These are phyloP conservation scores for Epizoanthus fatuus DNA, from an alignment of 92 coral and sea anemone species.

Conservation along the genomic window DNA sequence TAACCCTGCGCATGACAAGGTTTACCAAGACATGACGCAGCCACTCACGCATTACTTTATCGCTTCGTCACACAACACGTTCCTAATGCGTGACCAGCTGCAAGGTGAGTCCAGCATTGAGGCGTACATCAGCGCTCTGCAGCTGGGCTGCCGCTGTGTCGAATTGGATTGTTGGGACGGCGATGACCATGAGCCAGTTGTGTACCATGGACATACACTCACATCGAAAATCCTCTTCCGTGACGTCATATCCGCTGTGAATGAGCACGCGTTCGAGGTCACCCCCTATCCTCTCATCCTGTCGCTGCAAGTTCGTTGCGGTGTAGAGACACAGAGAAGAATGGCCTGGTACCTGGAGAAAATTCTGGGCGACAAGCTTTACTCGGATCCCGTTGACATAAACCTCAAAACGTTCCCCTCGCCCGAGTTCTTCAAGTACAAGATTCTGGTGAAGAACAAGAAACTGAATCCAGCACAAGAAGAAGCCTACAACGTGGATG, in stretches of 20 bases:
- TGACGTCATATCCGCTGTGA: slow-evolving; percentile 67
- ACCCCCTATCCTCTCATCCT: slow-evolving; percentile 80
- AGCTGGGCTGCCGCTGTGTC: slow-evolving; percentile 82
- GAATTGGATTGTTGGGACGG: slow-evolving; percentile 91
- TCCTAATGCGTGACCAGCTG: slow-evolving; percentile 74
- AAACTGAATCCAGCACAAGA: slow-evolving; percentile 63
- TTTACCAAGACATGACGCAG: slow-evolving; percentile 82
- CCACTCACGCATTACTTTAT: slow-evolving; percentile 83
- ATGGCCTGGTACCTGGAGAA: slow-evolving; percentile 69
- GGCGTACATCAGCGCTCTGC: slow-evolving; percentile 67
- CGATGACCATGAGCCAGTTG: slow-evolving; percentile 71
- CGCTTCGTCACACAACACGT: slow-evolving; percentile 89
- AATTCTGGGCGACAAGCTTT: slow-evolving; percentile 66
- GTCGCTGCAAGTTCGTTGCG: slow-evolving; percentile 78
- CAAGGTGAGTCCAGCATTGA: slow-evolving; percentile 67
- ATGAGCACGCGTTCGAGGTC: slow-evolving; percentile 75
- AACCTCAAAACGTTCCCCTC: slow-evolving; percentile 55
- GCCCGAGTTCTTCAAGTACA: slow-evolving; percentile 79
- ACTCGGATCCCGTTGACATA: slow-evolving; percentile 42
- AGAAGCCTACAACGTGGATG: slow-evolving; percentile 54
- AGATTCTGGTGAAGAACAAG: slow-evolving; percentile 70
- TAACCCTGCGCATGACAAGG: slow-evolving; percentile 63
- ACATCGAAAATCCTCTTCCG: slow-evolving; percentile 80
- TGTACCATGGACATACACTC: slow-evolving; percentile 80
- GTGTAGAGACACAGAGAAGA: slow-evolving; percentile 72